Evolutionary conservation across 2,113 vertebrate genomes (phyloP), one percentile per base, ranked within the genome.

Genomic region (Cyprinodon brontotheroides): DNA sequence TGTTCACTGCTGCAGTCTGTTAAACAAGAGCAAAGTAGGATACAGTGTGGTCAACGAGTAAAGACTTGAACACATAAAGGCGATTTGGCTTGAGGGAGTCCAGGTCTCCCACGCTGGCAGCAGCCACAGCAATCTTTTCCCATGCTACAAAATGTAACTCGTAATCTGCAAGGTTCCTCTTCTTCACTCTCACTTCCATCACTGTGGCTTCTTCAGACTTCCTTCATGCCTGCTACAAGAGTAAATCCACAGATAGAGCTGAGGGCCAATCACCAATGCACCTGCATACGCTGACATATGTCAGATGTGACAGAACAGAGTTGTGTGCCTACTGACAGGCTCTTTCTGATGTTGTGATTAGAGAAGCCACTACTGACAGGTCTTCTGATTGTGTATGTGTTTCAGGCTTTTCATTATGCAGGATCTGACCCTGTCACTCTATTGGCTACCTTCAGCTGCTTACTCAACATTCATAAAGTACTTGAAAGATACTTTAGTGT

Each of bases 401-500:
- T 61, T 72, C 38, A 29, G 73, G 3, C 53, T 75, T 41, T 57
- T 72, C 65, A 13, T 77, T 57, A 72, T 53, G 40, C 39, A 62
- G 41, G 40, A 48, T 38, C 17, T 63, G 50, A 41, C 47, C 45
- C 45, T 69, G 84, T 81, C 80, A 81, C 38, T 84, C 79, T 59
- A 11, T 43, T 22, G 38, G 1, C 43, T 80, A 61, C 78, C 63
- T 79, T 81, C 69, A 71, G 29, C 53, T 17, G 7, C 61, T 67
- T 43, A n/a, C 12, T 68, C 74, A 79, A 59, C 47, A 77, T 83
- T 77, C 79, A 29, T 57, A 15, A 62, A 72, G 76, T 85, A 83
- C 45, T 88, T 84, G 84, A 57, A 81, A 84, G 76, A 83, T 75
- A 63, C 79, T 80, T 81, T 74, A 65, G 65, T 43, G 66, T 37